Conservation (phyloP, 2,888 invertebrate genomes). For the Athrips mouffetella region DNA sequence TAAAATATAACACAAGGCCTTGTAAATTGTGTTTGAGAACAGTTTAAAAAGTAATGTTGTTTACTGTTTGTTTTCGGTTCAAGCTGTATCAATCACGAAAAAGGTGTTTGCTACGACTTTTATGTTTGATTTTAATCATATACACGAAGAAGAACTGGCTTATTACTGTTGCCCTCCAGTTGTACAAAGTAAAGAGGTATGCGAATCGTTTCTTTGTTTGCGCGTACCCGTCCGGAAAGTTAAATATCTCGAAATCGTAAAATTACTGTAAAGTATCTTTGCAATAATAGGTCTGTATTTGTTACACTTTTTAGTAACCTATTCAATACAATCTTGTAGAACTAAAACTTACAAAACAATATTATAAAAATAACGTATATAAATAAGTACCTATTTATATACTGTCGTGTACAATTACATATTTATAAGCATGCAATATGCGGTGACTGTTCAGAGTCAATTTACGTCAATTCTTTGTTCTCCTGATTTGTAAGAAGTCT, state of each 20-base stretch:
- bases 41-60: not conserved
- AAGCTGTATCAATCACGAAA: not conserved
- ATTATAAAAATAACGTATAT: no score
- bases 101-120: not conserved
- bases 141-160: not conserved
- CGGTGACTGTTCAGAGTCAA: not conserved
- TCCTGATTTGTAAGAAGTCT: no score
- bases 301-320: no score
- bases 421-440: not conserved
- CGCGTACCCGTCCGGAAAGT: conserved; percentile 7
- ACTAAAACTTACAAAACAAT: no score
- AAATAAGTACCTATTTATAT: no score
- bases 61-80: not conserved
- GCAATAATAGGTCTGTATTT: not conserved
- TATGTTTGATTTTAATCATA: not conserved
- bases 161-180: no score
- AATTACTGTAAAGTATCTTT: not conserved
- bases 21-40: not conserved
- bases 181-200: not conserved
- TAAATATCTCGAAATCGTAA: not conserved
- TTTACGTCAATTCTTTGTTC: not conserved
- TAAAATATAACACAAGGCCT: not conserved
- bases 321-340: no score
- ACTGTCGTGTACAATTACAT: no score
- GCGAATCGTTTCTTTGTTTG: conserved; percentile 8